Base-by-base conservation (phyloP, 1,140 invertebrate genomes). In the Monochamus saltuarius region DNA sequence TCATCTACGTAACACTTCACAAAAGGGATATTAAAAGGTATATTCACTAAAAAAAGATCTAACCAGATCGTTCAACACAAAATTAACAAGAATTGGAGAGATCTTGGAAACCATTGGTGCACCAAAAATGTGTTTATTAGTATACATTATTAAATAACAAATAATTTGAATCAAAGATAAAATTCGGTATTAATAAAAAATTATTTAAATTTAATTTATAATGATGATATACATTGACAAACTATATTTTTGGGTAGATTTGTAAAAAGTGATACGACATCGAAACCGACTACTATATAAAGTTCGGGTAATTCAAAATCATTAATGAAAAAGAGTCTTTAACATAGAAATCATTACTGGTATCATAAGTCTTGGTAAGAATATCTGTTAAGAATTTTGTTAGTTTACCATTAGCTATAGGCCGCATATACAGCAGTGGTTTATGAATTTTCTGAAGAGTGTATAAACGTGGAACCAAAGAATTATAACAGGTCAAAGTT, bases 1-100 rank as follows among this genome's bases (percentile, higher is more conserved):
- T 62, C 60, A 52, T 62, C 60, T 10, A 62, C 54, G 14, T 56
- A 62, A 16, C 39, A 35, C 29, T 56, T 56, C 1, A 56, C 40
- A 29, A 62, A 62, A 40, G 36, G 45, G 8, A 56, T 19, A 34
- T 54, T 34, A 42, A 61, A 61, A 51, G 45, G 19, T 22, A 56
- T 46, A 2, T 19, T 47, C 2, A 13, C 38, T 22, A 55, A 19
- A 19, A 22, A 22, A 17, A 52, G n/a, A 29, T 1, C 6, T 36
- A 34, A 62, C 29, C 14, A 62, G 17, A 22, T 62, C 38, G 52
- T 62, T 49, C 10, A 62, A 14, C 10, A 52, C 56, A 50, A 52
- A 63, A 34, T 59, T 57, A 8, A 56, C 50, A 14, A 63, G 19
- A 49, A 59, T 63, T 0, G 46, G 56, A 14, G 56, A 59, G 9